These are phyloP conservation scores for Leptodirus hochenwartii DNA, from an alignment of 2,888 invertebrate genomes.

Conservation along the genomic window DNA sequence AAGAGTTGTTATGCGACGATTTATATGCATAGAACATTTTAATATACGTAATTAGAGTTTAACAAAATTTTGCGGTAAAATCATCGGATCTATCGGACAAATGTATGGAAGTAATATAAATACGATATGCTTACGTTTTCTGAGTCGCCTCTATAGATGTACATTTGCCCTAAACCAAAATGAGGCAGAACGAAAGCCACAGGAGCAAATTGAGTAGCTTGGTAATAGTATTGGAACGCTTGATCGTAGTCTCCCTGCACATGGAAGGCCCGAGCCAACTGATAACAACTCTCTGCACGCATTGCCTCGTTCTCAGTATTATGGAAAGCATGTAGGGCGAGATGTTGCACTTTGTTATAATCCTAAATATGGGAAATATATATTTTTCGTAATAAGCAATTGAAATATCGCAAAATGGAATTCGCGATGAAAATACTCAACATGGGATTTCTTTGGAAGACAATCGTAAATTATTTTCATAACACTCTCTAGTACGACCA, in stretches of 20 bases:
- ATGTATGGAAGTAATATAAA: too few relatives aligned
- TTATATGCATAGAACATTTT: too few relatives aligned
- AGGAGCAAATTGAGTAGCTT: conserved; percentile 95
- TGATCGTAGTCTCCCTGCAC: conserved; percentile 91
- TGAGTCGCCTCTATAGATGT: conserved; percentile 88
- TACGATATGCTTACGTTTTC: conserved; percentile 54
- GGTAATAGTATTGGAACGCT: conserved; percentile 98
- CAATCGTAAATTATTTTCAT: too few relatives aligned
- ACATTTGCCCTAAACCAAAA: conserved; percentile 98
- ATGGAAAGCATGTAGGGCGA: conserved; percentile 94
- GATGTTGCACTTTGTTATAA: conserved; percentile 87
- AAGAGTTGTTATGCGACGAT: too few relatives aligned
- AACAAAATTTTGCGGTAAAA: too few relatives aligned
- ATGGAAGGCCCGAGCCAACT: conserved; percentile 89
- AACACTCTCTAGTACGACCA: too few relatives aligned
- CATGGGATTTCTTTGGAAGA: background rate
- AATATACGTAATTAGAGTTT: too few relatives aligned
- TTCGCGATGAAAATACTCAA: too few relatives aligned
- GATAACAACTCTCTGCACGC: conserved; percentile 97
- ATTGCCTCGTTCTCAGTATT: conserved; percentile 98
- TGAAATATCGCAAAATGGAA: background rate
- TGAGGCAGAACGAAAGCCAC: conserved; percentile 90
- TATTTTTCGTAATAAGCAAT: conserved; percentile 10
- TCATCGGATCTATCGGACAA: too few relatives aligned
- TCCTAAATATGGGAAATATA: too few relatives aligned